These are phyloP conservation scores for Agelaius phoeniceus DNA, from an alignment of 2,113 vertebrate genomes.

Conservation along the genomic window DNA sequence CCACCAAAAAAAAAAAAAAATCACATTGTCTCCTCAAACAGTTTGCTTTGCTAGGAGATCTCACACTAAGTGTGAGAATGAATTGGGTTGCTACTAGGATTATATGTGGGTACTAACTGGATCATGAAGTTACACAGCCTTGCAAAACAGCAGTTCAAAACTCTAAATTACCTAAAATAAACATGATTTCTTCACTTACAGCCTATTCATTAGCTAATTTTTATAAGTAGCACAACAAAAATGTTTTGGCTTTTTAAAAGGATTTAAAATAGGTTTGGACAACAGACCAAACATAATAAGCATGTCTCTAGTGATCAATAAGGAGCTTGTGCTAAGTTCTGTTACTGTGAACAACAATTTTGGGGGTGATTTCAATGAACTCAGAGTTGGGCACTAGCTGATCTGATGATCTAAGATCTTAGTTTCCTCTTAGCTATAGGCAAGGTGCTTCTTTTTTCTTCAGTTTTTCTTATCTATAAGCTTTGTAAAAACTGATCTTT, in stretches of 20 bases:
- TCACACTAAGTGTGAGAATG: background rate
- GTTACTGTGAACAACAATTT: background rate
- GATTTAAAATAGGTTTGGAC: background rate
- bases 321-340: background rate
- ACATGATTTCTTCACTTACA: background rate
- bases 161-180: background rate
- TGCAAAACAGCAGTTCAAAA: background rate
- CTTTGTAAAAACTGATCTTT: background rate
- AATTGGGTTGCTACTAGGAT: background rate
- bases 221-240: background rate
- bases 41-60: background rate
- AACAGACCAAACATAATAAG: fast-evolving
- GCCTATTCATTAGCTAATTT: background rate
- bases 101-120: background rate
- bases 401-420: background rate
- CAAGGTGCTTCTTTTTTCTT: background rate
- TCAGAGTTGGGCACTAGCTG: background rate
- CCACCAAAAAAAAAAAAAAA: background rate
- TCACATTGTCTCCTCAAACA: background rate
- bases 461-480: background rate
- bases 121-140: background rate
- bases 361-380: background rate
- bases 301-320: background rate
- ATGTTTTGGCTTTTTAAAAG: background rate
- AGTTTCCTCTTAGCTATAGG: background rate